These are phyloP conservation scores for Amorpha juglandis DNA, from an alignment of 2,888 invertebrate genomes.

Conservation along the genomic window DNA sequence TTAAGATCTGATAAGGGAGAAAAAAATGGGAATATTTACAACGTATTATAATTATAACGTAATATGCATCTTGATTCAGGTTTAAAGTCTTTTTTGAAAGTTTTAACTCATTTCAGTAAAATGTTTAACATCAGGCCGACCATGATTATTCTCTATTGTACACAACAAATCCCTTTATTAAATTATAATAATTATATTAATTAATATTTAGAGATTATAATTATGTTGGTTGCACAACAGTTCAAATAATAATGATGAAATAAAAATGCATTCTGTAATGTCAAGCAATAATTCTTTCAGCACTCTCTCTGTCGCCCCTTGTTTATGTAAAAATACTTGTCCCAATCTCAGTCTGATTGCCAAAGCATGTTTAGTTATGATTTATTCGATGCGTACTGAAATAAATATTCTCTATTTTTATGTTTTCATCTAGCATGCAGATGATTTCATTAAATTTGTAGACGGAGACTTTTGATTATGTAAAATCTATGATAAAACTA, in stretches of 20 bases:
- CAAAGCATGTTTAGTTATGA: constrained; percentile 17
- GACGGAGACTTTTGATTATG: too few relatives aligned
- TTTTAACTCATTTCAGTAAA: too few relatives aligned
- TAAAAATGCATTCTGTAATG: neutral
- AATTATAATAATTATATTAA: too few relatives aligned
- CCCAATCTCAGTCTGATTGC: neutral
- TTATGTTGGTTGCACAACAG: neutral
- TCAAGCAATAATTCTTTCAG: neutral
- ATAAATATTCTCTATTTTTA: constrained; percentile 14
- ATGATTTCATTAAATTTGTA: constrained; percentile 8
- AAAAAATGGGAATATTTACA: too few relatives aligned
- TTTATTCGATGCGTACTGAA: neutral
- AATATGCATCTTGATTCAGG: too few relatives aligned
- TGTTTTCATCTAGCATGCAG: neutral
- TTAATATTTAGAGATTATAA: too few relatives aligned
- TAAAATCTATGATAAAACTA: neutral
- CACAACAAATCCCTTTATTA: too few relatives aligned
- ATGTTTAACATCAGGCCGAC: too few relatives aligned
- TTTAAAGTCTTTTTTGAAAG: too few relatives aligned
- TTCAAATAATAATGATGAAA: neutral
- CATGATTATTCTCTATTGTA: too few relatives aligned
- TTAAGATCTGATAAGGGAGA: too few relatives aligned
- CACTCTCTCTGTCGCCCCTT: neutral
- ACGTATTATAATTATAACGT: too few relatives aligned
- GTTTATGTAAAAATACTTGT: constrained; percentile 4